These are phyloP conservation scores for Helicoverpa armigera DNA, from an alignment of 1,140 invertebrate species.

Conservation along the genomic window DNA sequence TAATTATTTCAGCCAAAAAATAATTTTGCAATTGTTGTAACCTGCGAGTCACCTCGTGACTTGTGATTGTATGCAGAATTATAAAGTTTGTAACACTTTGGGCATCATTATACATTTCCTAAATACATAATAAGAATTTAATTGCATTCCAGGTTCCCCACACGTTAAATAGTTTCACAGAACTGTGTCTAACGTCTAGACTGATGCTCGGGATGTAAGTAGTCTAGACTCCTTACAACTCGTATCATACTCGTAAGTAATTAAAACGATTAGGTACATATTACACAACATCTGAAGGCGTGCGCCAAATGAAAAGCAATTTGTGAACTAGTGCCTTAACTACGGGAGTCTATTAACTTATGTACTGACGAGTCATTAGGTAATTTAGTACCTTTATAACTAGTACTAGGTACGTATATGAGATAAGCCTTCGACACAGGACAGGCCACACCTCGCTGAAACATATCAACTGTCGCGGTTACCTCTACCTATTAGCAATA, in stretches of 20 bases:
- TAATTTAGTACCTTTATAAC: slow-evolving; percentile 17
- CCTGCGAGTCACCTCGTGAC: too few relatives aligned
- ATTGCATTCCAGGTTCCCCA: background rate
- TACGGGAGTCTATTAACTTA: background rate
- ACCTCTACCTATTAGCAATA: slow-evolving; percentile 3
- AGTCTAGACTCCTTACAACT: slow-evolving; percentile 22
- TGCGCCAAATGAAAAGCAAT: slow-evolving; percentile 25
- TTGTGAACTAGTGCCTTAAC: background rate
- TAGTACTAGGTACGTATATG: background rate
- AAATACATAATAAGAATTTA: background rate
- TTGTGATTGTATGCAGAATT: too few relatives aligned
- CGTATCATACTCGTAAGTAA: slow-evolving; percentile 33
- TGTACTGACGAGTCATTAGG: slow-evolving; percentile 21
- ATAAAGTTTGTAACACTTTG: too few relatives aligned
- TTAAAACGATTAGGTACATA: slow-evolving; percentile 41
- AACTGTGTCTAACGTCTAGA: background rate
- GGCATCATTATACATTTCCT: background rate
- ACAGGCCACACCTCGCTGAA: slow-evolving; percentile 25
- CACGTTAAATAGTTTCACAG: slow-evolving; percentile 25
- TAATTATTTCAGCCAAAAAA: background rate
- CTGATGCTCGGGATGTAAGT: slow-evolving; percentile 31
- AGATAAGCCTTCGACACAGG: background rate
- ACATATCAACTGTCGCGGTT: slow-evolving; percentile 9
- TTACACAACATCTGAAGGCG: slow-evolving; percentile 30
- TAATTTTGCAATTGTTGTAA: background rate